A percentile compares a stretch with the other conserved stretches of the same genome.
phyloP scores from a whole-genome alignment of 1,140 invertebrate genomes.

The Microvelia longipes region DNA sequence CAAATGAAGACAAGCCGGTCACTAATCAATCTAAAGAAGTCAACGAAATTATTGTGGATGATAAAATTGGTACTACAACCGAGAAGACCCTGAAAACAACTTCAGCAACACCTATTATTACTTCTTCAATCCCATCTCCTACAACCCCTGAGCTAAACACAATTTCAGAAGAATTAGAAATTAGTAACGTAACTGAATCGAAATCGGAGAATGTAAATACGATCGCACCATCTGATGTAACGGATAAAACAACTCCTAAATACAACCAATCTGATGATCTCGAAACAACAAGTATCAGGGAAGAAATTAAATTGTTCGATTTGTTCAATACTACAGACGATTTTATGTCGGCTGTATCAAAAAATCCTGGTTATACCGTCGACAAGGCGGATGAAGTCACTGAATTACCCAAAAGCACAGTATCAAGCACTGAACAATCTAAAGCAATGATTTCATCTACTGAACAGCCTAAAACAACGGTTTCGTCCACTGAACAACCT shows the following conservation, averaged over 20 bases:
- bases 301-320: not conserved
- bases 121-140: not conserved
- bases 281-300: not conserved
- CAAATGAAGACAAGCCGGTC: not conserved
- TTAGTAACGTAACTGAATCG: not conserved
- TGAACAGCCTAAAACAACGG: no score
- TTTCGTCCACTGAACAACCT: no score
- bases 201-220: not conserved
- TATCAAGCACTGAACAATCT: no score
- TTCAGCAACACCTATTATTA: not conserved
- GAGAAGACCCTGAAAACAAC: not conserved
- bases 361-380: not conserved
- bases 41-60: not conserved
- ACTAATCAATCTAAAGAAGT: not conserved
- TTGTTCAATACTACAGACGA: not conserved
- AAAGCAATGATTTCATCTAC: no score
- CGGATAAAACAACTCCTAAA: not conserved
- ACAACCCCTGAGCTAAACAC: not conserved
- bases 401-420: no score
- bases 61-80: not conserved
- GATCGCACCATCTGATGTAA: not conserved
- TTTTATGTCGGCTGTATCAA: not conserved
- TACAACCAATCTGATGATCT: no score
- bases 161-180: not conserved
- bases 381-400: not conserved